Percentiles rank a stretch among this genome's conserved stretches.
Evolutionary conservation across 2,113 vertebrate species (phyloP).

Genomic region (Marmota flaviventris): DNA sequence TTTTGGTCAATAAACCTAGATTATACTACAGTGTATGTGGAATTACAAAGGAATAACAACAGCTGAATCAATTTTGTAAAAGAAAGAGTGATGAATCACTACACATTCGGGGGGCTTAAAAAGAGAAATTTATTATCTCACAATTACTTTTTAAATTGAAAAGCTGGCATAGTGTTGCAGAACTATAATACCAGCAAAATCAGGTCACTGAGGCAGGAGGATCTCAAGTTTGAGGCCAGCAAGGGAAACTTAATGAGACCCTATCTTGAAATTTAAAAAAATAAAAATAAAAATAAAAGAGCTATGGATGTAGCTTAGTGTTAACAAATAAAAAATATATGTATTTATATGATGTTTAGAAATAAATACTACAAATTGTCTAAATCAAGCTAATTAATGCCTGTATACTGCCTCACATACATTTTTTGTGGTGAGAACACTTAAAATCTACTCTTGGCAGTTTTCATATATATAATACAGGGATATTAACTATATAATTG

Average conservation of each 20-base stretch:
- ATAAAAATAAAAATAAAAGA: neutral
- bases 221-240: neutral
- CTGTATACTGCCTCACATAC: neutral
- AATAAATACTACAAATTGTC: neutral
- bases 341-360: neutral
- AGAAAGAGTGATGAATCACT: neutral
- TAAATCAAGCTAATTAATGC: neutral
- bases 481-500: neutral
- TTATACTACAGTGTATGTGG: neutral
- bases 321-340: neutral
- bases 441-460: neutral
- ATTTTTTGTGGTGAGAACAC: neutral
- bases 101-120: neutral
- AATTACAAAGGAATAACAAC: neutral
- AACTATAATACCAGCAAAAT: neutral
- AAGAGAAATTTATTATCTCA: neutral
- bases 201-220: neutral
- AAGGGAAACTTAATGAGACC: neutral
- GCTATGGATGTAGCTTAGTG: neutral
- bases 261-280: neutral
- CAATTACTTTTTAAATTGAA: neutral
- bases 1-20: neutral
- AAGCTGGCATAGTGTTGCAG: neutral
- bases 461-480: neutral
- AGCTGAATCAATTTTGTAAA: conserved; percentile 1